Evolutionary conservation across 2,797 vertebrate genomes (phyloP), one percentile per base, ranked within the genome.

Genomic region (Kryptopterus vitreolus): DNA sequence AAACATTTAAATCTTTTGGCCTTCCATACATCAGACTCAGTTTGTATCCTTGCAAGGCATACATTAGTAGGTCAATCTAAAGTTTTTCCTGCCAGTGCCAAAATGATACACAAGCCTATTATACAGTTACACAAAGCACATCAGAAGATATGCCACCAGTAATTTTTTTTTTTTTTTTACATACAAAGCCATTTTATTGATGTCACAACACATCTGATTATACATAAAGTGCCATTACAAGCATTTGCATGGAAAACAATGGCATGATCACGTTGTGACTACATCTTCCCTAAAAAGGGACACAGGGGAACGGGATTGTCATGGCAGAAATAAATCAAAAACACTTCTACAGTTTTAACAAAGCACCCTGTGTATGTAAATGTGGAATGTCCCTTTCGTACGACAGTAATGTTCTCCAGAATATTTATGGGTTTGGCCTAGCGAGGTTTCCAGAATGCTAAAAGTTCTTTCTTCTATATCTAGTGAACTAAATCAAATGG

Each of bases 151-250:
- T 10, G 16, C 24, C 5, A 81, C 3, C 53, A 65, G 12, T 20
- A 65, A 63, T 8, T n/a, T 24, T n/a, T 61, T 75, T 76, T 80
- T 83, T 8, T n/a, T 24, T n/a, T 61, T 75, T 76, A 81, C 84
- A 83, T 76, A 85, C 20, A 86, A 86, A 87, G 78, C 83, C 70
- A 69, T 80, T 82, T 78, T 82, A 87, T 79, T 84, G 63, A 88
- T 81, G 80, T 79, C 84, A 84, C 78, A 85, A 80, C 81, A 81
- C 79, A 85, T 85, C 71, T 78, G 78, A 81, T 84, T 80, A 78
- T 88, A 89, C 88, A 87, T 91, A 91, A 91, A 92, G 91, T 93
- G 90, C 90, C 88, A 88, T 90, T 87, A 89, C 88, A 90, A 90
- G 89, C 87, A 87, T 91, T 93, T 93, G 90, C 92, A 92, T 92